Evolutionary conservation across 2,888 invertebrate genomes (phyloP).

Genomic region (Troides aeacus): DNA sequence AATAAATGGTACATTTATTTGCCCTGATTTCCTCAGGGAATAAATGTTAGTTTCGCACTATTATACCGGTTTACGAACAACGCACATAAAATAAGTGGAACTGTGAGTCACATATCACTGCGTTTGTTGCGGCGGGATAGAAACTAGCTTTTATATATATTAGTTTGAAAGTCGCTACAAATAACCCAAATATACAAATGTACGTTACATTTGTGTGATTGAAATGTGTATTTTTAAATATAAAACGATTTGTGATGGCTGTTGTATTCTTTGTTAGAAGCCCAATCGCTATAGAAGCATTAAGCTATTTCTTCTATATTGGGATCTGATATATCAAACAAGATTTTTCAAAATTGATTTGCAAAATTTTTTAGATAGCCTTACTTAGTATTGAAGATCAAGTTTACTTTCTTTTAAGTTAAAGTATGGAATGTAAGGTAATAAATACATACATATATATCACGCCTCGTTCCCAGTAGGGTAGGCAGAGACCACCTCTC

Average conservation of each 20-base stretch:
- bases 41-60: constrained; percentile 7
- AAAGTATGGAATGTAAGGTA: too few relatives aligned
- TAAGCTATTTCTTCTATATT: too few relatives aligned
- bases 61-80: constrained; percentile 15
- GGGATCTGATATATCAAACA: too few relatives aligned
- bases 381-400: too few relatives aligned
- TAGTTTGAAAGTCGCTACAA: constrained; percentile 4
- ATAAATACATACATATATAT: too few relatives aligned
- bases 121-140: not conserved
- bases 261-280: not conserved
- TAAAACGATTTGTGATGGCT: not conserved
- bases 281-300: too few relatives aligned
- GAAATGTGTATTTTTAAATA: not conserved
- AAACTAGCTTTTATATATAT: constrained; percentile 22
- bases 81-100: constrained; percentile 12
- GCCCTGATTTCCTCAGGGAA: constrained; percentile 16
- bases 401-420: too few relatives aligned
- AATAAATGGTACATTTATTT: not conserved
- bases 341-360: too few relatives aligned
- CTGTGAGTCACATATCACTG: not conserved
- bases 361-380: too few relatives aligned
- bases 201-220: constrained; percentile 14
- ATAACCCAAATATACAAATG: constrained; percentile 9
- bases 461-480: too few relatives aligned
- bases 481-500: too few relatives aligned